phyloP scores from a whole-genome alignment of 2,797 vertebrate genomes.

The Vespertilio murinus region DNA sequence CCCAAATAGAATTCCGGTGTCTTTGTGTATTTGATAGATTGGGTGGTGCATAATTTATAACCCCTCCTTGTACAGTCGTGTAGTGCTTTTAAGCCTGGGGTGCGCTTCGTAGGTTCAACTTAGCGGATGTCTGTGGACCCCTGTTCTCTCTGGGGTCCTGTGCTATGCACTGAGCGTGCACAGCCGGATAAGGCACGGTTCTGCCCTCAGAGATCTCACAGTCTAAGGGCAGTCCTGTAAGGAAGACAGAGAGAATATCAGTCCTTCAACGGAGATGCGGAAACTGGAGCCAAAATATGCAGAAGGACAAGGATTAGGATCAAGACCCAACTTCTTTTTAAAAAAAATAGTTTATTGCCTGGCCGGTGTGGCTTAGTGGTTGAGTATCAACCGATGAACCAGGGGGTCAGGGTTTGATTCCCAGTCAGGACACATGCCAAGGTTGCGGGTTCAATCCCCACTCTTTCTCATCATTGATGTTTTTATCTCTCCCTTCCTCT shows the following conservation, averaged over 20 bases:
- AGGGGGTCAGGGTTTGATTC: too few relatives aligned
- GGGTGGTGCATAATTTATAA: background rate
- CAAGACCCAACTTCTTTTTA: background rate
- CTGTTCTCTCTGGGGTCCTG: background rate
- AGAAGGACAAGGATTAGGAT: background rate
- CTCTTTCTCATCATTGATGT: too few relatives aligned
- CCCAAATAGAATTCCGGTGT: conserved; percentile 25
- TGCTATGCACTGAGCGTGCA: background rate
- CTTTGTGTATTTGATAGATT: background rate
- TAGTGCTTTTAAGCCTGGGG: background rate
- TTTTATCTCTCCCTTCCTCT: too few relatives aligned
- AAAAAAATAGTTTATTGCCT: background rate
- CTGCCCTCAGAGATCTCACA: background rate
- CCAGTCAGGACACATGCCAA: too few relatives aligned
- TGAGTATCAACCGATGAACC: too few relatives aligned
- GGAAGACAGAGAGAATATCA: background rate
- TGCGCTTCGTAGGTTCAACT: rapidly evolving
- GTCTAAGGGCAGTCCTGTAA: background rate
- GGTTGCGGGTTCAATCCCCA: too few relatives aligned
- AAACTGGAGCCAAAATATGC: background rate
- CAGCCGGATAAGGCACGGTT: background rate
- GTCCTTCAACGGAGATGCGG: background rate
- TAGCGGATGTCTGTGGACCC: background rate
- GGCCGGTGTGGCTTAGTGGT: too few relatives aligned
- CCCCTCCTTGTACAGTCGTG: background rate